Percentiles rank a stretch among this genome's conserved stretches.
Evolutionary conservation across 2,797 vertebrate species (phyloP).

Genomic region (Fringilla coelebs): DNA sequence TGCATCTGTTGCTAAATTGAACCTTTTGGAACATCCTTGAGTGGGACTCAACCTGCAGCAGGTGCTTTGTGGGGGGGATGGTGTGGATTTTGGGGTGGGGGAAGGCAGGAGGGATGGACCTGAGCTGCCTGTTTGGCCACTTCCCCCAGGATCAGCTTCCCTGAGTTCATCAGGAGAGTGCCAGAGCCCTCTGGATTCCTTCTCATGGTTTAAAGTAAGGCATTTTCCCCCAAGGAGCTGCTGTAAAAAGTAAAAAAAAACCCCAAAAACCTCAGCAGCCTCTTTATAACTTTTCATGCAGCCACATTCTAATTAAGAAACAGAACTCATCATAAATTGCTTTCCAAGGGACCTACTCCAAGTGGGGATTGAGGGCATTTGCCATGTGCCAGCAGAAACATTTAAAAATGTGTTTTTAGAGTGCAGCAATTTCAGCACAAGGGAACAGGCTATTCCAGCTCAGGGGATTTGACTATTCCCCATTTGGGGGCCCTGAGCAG

Average conservation of each 20-base stretch:
- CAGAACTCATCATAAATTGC: slow-evolving; percentile 19
- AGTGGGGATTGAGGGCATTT: not conserved
- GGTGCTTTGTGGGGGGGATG: not conserved
- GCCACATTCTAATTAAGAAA: slow-evolving; percentile 42
- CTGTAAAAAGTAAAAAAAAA: not conserved
- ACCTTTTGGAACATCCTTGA: not conserved
- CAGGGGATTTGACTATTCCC: not conserved
- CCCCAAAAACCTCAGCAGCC: not conserved
- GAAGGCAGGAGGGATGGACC: not conserved
- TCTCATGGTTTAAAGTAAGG: not conserved
- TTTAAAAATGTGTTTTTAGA: not conserved
- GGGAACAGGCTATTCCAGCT: not conserved
- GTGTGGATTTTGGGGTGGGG: not conserved
- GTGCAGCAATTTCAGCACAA: not conserved
- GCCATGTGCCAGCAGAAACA: not conserved
- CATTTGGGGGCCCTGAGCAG: not conserved
- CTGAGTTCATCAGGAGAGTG: not conserved
- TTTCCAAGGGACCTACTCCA: slow-evolving; percentile 19
- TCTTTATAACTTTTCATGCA: not conserved
- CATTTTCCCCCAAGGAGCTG: not conserved
- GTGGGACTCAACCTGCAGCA: not conserved
- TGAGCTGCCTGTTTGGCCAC: not conserved
- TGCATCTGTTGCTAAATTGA: not conserved
- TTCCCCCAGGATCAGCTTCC: not conserved
- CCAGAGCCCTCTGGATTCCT: not conserved